These are phyloP conservation scores for Laticauda colubrina DNA, from an alignment of 2,113 vertebrate species.

Conservation along the genomic window DNA sequence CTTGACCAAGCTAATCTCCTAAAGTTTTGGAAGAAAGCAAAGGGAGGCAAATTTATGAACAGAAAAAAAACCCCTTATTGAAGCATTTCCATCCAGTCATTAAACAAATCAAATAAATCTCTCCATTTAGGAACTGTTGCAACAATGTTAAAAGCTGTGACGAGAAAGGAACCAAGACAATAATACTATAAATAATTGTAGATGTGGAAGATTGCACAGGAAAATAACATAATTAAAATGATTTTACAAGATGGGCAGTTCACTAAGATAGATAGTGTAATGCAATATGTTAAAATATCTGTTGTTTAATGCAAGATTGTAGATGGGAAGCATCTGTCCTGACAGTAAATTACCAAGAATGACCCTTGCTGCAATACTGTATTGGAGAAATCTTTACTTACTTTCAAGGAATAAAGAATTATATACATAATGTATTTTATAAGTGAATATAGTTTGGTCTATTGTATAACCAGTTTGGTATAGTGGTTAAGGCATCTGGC, in stretches of 20 bases:
- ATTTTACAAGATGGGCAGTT: conserved; percentile 68
- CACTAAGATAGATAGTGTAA: conserved; percentile 67
- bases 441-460: background rate
- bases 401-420: background rate
- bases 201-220: conserved; percentile 63
- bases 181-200: conserved; percentile 72
- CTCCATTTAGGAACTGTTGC: conserved; percentile 56
- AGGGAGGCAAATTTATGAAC: background rate
- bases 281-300: conserved; percentile 63
- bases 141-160: conserved; percentile 60
- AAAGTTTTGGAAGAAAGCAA: background rate
- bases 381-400: background rate
- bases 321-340: conserved; percentile 71
- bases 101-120: conserved; percentile 54
- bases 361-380: background rate
- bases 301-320: conserved; percentile 51
- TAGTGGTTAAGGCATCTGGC: background rate
- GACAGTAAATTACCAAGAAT: conserved; percentile 7
- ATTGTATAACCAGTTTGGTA: background rate
- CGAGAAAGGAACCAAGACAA: conserved; percentile 68
- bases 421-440: accelerated
- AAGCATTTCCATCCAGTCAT: conserved; percentile 57
- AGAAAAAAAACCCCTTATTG: conserved; percentile 26
- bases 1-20: background rate
- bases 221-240: conserved; percentile 70